phyloP scores from a whole-genome alignment of 2,888 invertebrate genomes.

The Limnephilus marmoratus region DNA sequence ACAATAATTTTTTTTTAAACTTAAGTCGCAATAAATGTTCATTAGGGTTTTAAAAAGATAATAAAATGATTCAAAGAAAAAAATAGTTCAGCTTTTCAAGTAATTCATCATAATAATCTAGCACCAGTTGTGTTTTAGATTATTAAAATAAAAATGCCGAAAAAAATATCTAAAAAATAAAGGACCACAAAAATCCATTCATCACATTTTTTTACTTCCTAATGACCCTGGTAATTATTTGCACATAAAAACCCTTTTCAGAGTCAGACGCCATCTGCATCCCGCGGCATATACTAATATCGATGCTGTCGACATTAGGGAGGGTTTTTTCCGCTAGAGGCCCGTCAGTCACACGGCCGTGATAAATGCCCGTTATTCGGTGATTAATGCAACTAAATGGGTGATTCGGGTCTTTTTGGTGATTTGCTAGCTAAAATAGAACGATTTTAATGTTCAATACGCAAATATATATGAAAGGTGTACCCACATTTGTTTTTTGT shows the following conservation, averaged over 20 bases:
- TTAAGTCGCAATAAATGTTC: too few species aligned
- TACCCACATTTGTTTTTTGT: too few species aligned
- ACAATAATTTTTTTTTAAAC: too few species aligned
- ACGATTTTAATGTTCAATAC: background rate
- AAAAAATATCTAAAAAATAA: background rate
- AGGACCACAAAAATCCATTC: background rate
- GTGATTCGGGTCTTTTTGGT: background rate
- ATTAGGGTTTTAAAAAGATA: too few species aligned
- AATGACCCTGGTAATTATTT: conserved; percentile 23
- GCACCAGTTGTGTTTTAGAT: too few species aligned
- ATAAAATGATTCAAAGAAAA: too few species aligned
- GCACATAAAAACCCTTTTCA: conserved; percentile 3
- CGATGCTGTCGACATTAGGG: conserved; percentile 8
- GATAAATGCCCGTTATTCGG: conserved; percentile 48
- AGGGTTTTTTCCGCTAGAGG: background rate
- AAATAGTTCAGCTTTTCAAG: too few species aligned
- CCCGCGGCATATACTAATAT: background rate
- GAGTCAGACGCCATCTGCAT: conserved; percentile 17
- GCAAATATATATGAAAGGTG: background rate
- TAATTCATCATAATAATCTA: too few species aligned
- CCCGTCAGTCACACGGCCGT: conserved; percentile 54
- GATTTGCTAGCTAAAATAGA: background rate
- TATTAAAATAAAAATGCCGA: too few species aligned
- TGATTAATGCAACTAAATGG: conserved; percentile 59
- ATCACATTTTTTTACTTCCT: conserved; percentile 11